Evolutionary conservation across 1,140 invertebrate genomes (phyloP).

Genomic region (Antheraea pernyi): DNA sequence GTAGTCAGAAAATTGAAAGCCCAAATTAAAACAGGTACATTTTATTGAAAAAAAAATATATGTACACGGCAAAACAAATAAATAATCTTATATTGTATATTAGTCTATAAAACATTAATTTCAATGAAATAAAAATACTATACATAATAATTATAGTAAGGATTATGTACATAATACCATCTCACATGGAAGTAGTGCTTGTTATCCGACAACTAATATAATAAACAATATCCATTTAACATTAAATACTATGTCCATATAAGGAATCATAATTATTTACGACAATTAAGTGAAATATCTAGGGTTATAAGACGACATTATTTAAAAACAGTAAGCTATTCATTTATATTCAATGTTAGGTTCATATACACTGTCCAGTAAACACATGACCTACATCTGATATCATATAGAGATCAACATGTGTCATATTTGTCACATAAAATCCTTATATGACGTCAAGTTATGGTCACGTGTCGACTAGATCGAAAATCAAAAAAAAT

Average conservation of each 20-base stretch:
- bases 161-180: slow-evolving; percentile 77
- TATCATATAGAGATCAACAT: slow-evolving; percentile 11
- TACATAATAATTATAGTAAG: slow-evolving; percentile 58
- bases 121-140: slow-evolving; percentile 77
- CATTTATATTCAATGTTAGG: slow-evolving; percentile 37
- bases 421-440: too few relatives aligned
- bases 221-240: slow-evolving; percentile 71
- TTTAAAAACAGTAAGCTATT: slow-evolving; percentile 65
- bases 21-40: slow-evolving; percentile 75
- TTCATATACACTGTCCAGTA: too few relatives aligned
- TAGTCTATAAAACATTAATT: slow-evolving; percentile 79
- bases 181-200: slow-evolving; percentile 46
- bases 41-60: slow-evolving; percentile 76
- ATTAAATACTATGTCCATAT: slow-evolving; percentile 68
- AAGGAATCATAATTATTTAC: slow-evolving; percentile 55
- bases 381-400: too few relatives aligned
- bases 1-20: neutral
- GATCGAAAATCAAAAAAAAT: slow-evolving; percentile 53
- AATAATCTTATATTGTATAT: slow-evolving; percentile 79
- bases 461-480: too few relatives aligned
- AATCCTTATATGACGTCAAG: too few relatives aligned
- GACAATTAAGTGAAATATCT: slow-evolving; percentile 58
- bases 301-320: slow-evolving; percentile 64
- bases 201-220: slow-evolving; percentile 49
- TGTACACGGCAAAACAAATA: slow-evolving; percentile 79